Evolutionary conservation across 2,888 invertebrate genomes (phyloP), one percentile per base, ranked within the genome.

Genomic region (Trypoxylon attenuatum): DNA sequence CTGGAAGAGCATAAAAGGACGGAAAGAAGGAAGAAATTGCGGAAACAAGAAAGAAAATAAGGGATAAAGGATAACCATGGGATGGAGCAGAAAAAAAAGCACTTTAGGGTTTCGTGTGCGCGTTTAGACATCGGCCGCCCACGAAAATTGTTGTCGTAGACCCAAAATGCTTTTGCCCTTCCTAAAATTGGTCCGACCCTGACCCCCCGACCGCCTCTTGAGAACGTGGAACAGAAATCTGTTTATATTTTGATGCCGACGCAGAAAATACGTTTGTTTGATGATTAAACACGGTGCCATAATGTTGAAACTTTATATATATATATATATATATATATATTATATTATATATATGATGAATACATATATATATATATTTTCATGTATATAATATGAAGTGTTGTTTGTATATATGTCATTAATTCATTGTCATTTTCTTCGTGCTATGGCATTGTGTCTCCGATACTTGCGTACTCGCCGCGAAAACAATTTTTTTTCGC

Each of bases 371-470:
- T 77, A 76, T 73, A 76, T 81, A 79, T 81, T 75, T 82, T 78
- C 78, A 82, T 79, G 81, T 84, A 82, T 85, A 85, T 85, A 86
- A 84, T 84, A 84, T 82, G 81, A 85, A 83, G 84, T 84, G 84
- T 86, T 87, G 85, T 85, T 86, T 87, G 85, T 87, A 87, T 86
- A 86, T 86, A 86, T 81, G 83, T 85, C 81, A 78, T 79, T 72
- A 79, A 80, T 80, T 80, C 76, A 73, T 79, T 76, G 76, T 79
- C 78, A 69, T 80, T 79, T 73, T 68, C 62, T 73, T 76, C 72
- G 73, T 64, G 75, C 71, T 68, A 66, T 62, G 77, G 73, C 76
- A 75, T 58, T 68, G 73, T 71, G 73, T 67, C 65, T 45, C 62
- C 60, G 71, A 77, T 65, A 65, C 67, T 69, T 71, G 63, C n/a